Conservation (phyloP, 2,888 invertebrate species). For the Lymantria monacha region DNA sequence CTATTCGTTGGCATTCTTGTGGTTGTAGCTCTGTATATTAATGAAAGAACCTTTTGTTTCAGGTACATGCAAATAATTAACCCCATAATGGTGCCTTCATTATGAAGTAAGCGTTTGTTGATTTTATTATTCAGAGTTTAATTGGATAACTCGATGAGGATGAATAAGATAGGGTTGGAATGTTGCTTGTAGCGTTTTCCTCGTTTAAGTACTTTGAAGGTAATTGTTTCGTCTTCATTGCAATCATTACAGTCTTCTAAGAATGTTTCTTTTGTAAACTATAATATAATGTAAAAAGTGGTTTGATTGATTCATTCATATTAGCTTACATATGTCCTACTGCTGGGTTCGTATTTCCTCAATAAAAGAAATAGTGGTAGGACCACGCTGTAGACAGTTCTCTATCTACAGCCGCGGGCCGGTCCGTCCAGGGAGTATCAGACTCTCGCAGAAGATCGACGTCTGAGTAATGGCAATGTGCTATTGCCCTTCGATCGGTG, state of each 20-base stretch:
- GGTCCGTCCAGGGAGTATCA: no score
- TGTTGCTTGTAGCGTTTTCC: slow-evolving; percentile 3
- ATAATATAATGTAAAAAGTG: no score
- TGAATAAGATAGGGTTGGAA: slow-evolving; percentile 19
- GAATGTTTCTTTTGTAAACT: no score
- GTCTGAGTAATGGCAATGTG: no score
- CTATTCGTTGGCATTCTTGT: slow-evolving; percentile 8
- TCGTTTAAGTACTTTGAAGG: slow-evolving; percentile 6
- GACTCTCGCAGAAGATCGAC: no score
- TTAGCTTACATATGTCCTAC: no score
- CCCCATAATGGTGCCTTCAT: slow-evolving; percentile 19
- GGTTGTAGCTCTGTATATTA: slow-evolving; percentile 17
- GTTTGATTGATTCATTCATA: no score
- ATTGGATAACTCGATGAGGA: slow-evolving; percentile 29
- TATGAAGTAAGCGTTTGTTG: slow-evolving; percentile 30
- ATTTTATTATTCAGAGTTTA: slow-evolving; percentile 34
- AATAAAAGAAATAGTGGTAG: no score
- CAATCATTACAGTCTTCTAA: neutral
- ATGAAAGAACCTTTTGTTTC: slow-evolving; percentile 34
- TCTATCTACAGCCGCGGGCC: no score
- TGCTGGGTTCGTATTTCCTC: no score
- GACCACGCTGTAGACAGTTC: no score
- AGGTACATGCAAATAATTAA: slow-evolving; percentile 39
- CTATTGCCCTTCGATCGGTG: no score
- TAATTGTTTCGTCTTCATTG: neutral